Conservation (phyloP, 1,140 invertebrate species). For the Bactericera cockerelli region DNA sequence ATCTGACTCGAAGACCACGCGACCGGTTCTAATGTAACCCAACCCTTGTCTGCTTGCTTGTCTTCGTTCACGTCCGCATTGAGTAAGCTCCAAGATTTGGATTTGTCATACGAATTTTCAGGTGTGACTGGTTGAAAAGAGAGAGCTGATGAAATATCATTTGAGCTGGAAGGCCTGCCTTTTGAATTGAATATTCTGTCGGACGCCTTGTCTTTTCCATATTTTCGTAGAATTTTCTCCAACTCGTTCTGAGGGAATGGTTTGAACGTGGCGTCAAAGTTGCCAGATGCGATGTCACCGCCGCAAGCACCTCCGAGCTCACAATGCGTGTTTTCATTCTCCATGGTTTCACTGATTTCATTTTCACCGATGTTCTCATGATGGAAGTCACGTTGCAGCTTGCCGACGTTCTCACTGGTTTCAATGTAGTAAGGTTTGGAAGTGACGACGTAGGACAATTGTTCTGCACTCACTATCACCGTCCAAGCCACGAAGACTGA, state of each 20-base stretch:
- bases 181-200: constrained; percentile 16
- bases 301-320: background rate
- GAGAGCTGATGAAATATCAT: constrained; percentile 2
- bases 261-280: constrained; percentile 21
- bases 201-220: constrained; percentile 16
- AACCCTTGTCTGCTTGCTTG: constrained; percentile 49
- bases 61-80: constrained; percentile 29
- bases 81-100: constrained; percentile 27
- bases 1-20: constrained; percentile 64
- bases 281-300: background rate
- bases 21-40: constrained; percentile 58
- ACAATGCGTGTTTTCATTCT: background rate
- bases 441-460: constrained; percentile 1
- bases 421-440: background rate
- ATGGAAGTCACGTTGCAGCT: background rate
- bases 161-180: constrained; percentile 9
- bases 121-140: constrained; percentile 9
- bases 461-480: background rate
- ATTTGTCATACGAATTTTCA: constrained; percentile 19
- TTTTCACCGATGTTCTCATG: background rate
- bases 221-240: constrained; percentile 22
- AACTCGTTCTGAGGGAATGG: constrained; percentile 25
- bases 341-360: constrained; percentile 6
- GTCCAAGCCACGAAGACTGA: too few species aligned
- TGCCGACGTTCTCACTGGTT: background rate